Evolutionary conservation across 2,113 vertebrate genomes (phyloP).

Genomic region (Macaca fascicularis): DNA sequence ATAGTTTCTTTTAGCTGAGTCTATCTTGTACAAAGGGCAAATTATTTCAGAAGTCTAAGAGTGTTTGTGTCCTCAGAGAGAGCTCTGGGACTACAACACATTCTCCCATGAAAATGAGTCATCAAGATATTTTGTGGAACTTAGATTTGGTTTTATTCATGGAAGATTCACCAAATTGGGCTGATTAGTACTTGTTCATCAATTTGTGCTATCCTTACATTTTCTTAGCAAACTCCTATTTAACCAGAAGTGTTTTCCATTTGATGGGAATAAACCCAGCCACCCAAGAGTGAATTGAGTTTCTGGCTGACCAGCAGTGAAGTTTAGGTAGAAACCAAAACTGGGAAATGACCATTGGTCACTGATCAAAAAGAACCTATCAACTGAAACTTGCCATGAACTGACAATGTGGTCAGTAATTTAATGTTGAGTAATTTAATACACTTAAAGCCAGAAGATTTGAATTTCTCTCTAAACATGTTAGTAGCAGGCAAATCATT

Average conservation of each 20-base stretch:
- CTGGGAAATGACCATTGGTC: neutral
- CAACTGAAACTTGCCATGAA: neutral
- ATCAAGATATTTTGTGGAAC: neutral
- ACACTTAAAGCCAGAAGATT: neutral
- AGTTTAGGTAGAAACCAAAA: constrained; percentile 1
- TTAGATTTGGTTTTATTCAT: neutral
- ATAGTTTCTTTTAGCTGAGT: neutral
- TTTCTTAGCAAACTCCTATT: constrained; percentile 13
- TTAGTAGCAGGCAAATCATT: neutral
- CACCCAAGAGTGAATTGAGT: neutral
- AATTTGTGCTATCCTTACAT: neutral
- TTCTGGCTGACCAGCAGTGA: neutral
- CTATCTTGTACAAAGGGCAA: neutral
- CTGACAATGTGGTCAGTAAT: neutral
- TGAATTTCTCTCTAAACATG: neutral
- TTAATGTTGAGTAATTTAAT: neutral
- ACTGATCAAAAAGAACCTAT: neutral
- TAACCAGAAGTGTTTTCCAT: neutral
- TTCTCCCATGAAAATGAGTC: neutral
- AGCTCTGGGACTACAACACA: neutral
- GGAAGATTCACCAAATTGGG: neutral
- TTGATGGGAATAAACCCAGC: neutral
- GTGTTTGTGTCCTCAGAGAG: neutral
- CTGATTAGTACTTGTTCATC: neutral
- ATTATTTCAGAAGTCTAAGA: neutral